phyloP scores from a whole-genome alignment of 1,140 invertebrate species.

The Drosophila pachea region DNA sequence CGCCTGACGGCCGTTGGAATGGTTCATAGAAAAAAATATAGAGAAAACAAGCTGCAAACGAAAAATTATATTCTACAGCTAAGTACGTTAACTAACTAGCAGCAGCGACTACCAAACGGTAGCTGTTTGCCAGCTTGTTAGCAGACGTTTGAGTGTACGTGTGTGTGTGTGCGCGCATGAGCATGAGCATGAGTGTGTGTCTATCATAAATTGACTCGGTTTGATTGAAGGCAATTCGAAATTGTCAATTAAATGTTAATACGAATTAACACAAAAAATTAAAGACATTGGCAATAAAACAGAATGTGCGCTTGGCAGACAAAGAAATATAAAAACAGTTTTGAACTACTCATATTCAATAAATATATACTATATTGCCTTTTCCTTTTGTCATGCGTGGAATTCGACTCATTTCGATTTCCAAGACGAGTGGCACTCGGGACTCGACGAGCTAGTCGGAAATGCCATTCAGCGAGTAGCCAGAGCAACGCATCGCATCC shows the following conservation, averaged over 20 bases:
- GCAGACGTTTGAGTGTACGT: constrained; percentile 49
- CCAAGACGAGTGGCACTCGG: neutral
- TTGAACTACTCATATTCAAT: neutral
- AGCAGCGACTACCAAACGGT: constrained; percentile 50
- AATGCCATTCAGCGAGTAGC: neutral
- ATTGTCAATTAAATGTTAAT: neutral
- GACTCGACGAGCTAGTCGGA: neutral
- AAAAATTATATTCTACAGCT: constrained; percentile 26
- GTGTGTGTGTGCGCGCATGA: too few species aligned
- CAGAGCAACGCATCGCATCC: neutral
- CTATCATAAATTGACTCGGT: constrained; percentile 43
- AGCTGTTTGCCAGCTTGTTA: constrained; percentile 64
- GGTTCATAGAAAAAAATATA: constrained; percentile 9
- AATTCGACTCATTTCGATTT: too few species aligned
- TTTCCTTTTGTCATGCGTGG: too few species aligned
- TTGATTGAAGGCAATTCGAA: constrained; percentile 47
- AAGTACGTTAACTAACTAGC: constrained; percentile 51
- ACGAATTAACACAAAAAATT: neutral
- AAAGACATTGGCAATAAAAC: neutral
- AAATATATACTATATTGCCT: too few species aligned
- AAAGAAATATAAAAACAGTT: neutral
- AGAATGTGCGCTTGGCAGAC: neutral
- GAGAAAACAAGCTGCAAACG: constrained; percentile 24
- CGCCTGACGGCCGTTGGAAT: constrained; percentile 48
- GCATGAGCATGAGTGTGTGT: constrained; percentile 7